These are phyloP conservation scores for Trissolcus japonicus DNA, from an alignment of 2,888 invertebrate genomes.

Conservation along the genomic window DNA sequence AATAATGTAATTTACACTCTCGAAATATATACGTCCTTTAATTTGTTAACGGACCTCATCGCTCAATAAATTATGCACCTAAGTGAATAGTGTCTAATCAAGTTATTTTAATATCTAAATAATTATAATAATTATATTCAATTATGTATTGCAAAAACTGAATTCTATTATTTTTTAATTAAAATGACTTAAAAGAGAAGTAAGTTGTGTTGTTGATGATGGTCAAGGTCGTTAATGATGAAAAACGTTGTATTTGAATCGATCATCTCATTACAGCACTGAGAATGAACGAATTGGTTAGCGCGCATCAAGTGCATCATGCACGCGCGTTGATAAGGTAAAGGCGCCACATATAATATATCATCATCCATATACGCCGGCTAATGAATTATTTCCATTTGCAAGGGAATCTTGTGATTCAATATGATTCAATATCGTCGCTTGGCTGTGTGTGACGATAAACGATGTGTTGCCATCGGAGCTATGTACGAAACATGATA, in stretches of 20 bases:
- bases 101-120: too few relatives aligned
- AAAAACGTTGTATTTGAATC: too few relatives aligned
- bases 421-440: conserved; percentile 52
- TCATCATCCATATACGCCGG: conserved; percentile 24
- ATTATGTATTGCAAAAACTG: not conserved
- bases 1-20: conserved; percentile 55
- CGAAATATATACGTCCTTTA: conserved; percentile 62
- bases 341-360: too few relatives aligned
- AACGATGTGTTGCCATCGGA: conserved; percentile 38
- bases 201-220: too few relatives aligned
- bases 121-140: too few relatives aligned
- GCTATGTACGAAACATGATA: conserved; percentile 42
- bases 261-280: too few relatives aligned
- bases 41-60: conserved; percentile 60
- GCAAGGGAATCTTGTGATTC: conserved; percentile 50
- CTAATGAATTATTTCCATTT: conserved; percentile 68
- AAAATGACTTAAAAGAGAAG: too few relatives aligned
- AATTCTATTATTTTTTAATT: too few relatives aligned
- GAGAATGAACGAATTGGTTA: not conserved
- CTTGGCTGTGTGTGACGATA: conserved; percentile 43
- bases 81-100: conserved; percentile 43
- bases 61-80: conserved; percentile 47
- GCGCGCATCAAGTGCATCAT: conserved; percentile 59
- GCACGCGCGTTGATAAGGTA: conserved; percentile 39
- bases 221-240: too few relatives aligned